Percentiles rank a stretch among this genome's conserved stretches.
Conservation (phyloP, 2,113 vertebrate species). For the Agelaius tricolor region DNA sequence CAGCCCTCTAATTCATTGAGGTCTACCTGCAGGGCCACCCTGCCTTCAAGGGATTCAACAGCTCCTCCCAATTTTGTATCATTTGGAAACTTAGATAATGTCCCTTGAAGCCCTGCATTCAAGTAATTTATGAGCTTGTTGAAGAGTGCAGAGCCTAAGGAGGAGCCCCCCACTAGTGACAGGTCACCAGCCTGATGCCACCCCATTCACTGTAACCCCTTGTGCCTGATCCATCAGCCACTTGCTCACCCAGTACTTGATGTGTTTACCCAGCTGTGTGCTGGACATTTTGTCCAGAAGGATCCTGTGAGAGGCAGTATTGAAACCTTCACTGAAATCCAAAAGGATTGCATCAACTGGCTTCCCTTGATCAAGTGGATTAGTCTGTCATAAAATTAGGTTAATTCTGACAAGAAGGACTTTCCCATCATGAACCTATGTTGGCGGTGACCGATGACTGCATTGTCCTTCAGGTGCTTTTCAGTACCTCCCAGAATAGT, state of each 20-base stretch:
- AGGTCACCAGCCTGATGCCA: not conserved
- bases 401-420: not conserved
- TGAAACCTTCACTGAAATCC: not conserved
- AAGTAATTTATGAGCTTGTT: not conserved
- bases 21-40: not conserved
- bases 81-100: not conserved
- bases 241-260: fast-evolving
- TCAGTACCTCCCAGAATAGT: not conserved
- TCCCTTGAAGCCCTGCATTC: not conserved
- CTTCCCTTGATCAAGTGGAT: not conserved
- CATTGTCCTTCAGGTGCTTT: not conserved
- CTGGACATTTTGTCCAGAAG: no score
- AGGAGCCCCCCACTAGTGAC: no score
- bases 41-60: not conserved
- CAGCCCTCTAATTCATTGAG: not conserved
- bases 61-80: not conserved
- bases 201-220: not conserved
- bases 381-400: not conserved
- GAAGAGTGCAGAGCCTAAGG: not conserved
- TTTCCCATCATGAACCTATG: not conserved
- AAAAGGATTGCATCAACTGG: not conserved
- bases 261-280: not conserved
- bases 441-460: not conserved
- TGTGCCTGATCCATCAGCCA: not conserved
- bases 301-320: no score